Conservation (phyloP, 2,797 vertebrate genomes). For the Sebastiscus tertius region DNA sequence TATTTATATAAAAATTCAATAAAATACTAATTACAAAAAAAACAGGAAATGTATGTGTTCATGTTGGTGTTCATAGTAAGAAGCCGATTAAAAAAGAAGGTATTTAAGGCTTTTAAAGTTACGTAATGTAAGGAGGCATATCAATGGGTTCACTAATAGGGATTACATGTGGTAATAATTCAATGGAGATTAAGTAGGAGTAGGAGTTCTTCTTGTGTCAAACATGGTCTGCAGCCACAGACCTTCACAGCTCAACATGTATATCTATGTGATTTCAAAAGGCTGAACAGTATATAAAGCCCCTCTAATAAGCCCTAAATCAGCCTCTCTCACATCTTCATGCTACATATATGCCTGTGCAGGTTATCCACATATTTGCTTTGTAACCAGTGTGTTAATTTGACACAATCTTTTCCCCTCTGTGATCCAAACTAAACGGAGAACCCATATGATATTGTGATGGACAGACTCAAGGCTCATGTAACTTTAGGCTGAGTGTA, state of each 20-base stretch:
- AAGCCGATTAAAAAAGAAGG: neutral
- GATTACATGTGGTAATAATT: neutral
- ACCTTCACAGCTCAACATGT: neutral
- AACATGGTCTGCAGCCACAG: neutral
- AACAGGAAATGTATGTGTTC: neutral
- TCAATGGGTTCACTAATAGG: neutral
- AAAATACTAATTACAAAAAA: no score
- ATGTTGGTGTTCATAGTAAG: neutral
- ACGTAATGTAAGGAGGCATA: neutral
- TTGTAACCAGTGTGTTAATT: neutral
- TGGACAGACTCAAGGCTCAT: neutral
- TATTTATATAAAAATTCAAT: no score
- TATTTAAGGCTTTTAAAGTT: neutral
- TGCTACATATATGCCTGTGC: neutral
- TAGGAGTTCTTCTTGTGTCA: neutral
- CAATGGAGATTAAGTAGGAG: neutral
- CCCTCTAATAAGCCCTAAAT: neutral
- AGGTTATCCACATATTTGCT: neutral
- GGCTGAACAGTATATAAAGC: neutral
- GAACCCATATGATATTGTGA: neutral
- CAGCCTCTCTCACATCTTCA: neutral
- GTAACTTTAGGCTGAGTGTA: neutral
- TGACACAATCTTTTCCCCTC: neutral
- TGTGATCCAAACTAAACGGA: neutral
- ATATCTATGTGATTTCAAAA: neutral